phyloP scores from a whole-genome alignment of 1,140 invertebrate genomes.

The Arctopsyche grandis region DNA sequence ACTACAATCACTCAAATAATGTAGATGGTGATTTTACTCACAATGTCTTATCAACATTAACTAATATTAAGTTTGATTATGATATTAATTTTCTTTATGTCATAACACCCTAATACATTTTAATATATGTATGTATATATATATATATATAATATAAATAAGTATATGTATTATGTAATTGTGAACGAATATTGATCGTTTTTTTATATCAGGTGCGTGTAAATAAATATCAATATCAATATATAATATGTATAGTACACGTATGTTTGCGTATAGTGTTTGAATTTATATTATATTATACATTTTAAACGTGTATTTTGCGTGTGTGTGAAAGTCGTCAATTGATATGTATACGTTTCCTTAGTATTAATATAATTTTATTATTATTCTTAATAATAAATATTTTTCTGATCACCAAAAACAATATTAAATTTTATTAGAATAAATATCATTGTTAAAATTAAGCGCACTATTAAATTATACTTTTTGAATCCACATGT shows the following conservation, averaged over 20 bases:
- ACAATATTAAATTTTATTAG: background rate
- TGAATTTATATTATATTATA: slow-evolving; percentile 4
- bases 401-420: background rate
- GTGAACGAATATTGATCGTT: slow-evolving; percentile 21
- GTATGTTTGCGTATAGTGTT: slow-evolving; percentile 8
- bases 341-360: slow-evolving; percentile 34
- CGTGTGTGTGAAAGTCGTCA: slow-evolving; percentile 20
- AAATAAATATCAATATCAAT: slow-evolving; percentile 15
- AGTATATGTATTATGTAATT: slow-evolving; percentile 14
- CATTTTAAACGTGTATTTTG: slow-evolving; percentile 29
- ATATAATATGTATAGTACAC: background rate
- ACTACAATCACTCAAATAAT: slow-evolving; percentile 33
- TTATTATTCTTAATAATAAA: background rate
- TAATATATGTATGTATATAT: background rate
- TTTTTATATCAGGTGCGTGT: slow-evolving; percentile 25
- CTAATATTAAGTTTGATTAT: slow-evolving; percentile 18
- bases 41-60: slow-evolving; percentile 20
- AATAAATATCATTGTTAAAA: background rate
- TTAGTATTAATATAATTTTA: slow-evolving; percentile 17
- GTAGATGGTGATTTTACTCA: slow-evolving; percentile 11
- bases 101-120: slow-evolving; percentile 7
- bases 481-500: background rate
- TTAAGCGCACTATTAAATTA: background rate
- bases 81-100: slow-evolving; percentile 8
- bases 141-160: background rate